A percentile compares a stretch with the other conserved stretches of the same genome.
phyloP scores from a whole-genome alignment of 1,140 invertebrate genomes.

The Lamellibrachia luymesi region DNA sequence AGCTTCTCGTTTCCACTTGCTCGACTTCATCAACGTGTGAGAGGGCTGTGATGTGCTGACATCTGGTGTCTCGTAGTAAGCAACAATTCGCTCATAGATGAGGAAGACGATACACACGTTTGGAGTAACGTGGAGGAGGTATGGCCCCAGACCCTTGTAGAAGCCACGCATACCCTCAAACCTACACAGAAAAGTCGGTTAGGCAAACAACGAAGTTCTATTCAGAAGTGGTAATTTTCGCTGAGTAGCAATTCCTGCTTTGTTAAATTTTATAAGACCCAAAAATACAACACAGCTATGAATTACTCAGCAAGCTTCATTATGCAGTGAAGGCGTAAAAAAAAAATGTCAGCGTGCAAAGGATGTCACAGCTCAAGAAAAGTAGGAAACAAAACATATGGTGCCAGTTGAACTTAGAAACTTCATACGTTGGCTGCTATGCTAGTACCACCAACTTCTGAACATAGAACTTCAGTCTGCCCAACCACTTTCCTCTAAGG shows the following conservation, averaged over 20 bases:
- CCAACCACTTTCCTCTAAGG: background rate
- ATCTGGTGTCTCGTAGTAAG: background rate
- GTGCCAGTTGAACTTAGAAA: background rate
- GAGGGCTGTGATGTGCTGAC: background rate
- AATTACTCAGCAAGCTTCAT: background rate
- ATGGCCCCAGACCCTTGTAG: constrained; percentile 92
- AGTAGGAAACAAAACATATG: background rate
- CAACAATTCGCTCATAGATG: constrained; percentile 74
- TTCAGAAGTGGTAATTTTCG: background rate
- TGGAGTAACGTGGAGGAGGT: constrained; percentile 86
- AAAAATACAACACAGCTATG: background rate
- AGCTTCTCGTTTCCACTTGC: background rate
- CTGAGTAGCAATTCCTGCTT: background rate
- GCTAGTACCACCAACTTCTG: background rate
- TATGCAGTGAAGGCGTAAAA: background rate
- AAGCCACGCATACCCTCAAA: constrained; percentile 85
- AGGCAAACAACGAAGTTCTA: background rate
- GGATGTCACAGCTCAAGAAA: background rate
- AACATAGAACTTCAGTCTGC: background rate
- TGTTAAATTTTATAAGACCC: background rate
- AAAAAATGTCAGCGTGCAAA: background rate
- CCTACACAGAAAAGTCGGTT: constrained; percentile 47
- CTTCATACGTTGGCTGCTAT: background rate
- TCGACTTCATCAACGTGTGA: background rate
- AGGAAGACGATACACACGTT: constrained; percentile 95